Base-by-base conservation (phyloP, 64 coral and sea anemone genomes). In the Orbicella faveolata region DNA sequence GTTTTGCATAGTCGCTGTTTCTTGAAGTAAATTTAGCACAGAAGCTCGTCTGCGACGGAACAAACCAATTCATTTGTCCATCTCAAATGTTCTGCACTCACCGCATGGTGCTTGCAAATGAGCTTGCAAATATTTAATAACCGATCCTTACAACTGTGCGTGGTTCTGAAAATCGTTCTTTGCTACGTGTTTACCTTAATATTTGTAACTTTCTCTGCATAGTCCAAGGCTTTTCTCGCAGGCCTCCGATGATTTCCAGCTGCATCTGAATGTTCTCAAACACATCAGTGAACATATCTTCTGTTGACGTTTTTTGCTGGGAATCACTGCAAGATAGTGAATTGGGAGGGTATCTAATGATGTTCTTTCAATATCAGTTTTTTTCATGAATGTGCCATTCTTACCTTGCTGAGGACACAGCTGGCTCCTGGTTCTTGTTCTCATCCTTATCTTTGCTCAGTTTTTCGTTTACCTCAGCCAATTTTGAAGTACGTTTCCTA, bases 261-360 rank as follows among this genome's bases (percentile, higher is more conserved):
- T 95, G 94, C 34, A 95, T 70, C 23, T 95, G 94, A 89, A 95
- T 95, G 48, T 63, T 92, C 51, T 95, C 94, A 84, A 95, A 95
- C 15, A 90, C 79, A 61, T 95, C 90, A 52, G 82, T 72, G 10
- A 72, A 72, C 82, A 54, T 12, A 35, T 85, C 82, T 6, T 85
- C 82, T 23, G 82, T 85, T 12, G 37, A n/a, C 44, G 65, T 48
- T 13, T 85, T 85, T 21, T 18, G 51, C 20, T 9, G 65, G 13
- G 36, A 26, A n/a, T 72, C 82, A 33, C 82, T 85, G 36, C 2
- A 36, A 73, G 13, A 18, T 16, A 44, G 34, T 20, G 18, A 64
- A 68, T 17, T 23, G 34, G 34, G 13, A 26, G 11, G 20, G 7
- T n/a, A 70, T n/a, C 7, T 25, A 70, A 54, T 21, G 23, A 80